Evolutionary conservation across 2,797 vertebrate species (phyloP), one percentile per base, ranked within the genome.

Genomic region (Lacerta bilineata): DNA sequence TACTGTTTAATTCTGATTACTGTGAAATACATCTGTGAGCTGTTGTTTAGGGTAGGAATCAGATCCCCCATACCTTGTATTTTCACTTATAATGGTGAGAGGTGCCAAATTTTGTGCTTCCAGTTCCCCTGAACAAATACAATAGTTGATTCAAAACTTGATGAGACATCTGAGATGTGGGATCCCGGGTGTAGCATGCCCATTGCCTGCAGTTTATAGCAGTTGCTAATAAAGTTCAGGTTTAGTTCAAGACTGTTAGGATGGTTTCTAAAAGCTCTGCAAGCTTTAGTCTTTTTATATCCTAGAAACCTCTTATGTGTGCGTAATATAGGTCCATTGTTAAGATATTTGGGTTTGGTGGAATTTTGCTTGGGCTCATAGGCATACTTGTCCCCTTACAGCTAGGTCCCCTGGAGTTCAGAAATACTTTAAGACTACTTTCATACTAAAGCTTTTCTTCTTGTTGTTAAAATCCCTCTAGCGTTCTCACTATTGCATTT

Each of bases 291-390:
- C 80, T 88, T 78, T 41, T 17, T 18, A 55, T 78, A 23, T 29
- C 10, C 29, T 29, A 39, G 80, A 46, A 77, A 20, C 41, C n/a
- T 33, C n/a, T 69, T 83, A 27, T 82, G 71, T 77, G 64, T 78
- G 43, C 27, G 29, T 55, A 69, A 55, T 71, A 23, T 50, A 71
- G 41, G 64, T 59, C 33, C 27, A 59, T 55, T 84, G 64, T 69
- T 74, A 72, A n/a, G 25, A 43, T 17, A 25, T 80, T 87, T 79
- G 36, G 25, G 78, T 39, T 74, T 81, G 68, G 79, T 83, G 64
- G 46, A 50, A 55, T 59, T 88, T 74, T 68, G 59, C 50, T 87
- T 69, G 23, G n/a, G 17, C 29, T 87, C 61, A 78, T 77, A 77
- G 61, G 33, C 43, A 77, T 55, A n/a, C 10, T 55, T 46, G 25